phyloP scores from a whole-genome alignment of 1,140 invertebrate species.

The Lepeophtheirus salmonis region DNA sequence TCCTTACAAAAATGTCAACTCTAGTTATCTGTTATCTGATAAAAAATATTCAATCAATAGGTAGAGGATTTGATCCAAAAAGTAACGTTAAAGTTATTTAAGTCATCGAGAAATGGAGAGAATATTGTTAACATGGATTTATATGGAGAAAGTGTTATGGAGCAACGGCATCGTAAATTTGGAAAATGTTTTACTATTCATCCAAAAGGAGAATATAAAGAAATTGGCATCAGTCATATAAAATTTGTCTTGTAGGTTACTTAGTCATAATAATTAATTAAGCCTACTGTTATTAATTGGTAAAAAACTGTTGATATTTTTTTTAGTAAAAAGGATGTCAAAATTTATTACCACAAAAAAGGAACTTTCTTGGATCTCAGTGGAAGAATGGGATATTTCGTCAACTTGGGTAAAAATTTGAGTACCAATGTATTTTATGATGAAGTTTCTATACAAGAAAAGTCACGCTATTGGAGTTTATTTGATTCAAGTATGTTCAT shows the following conservation, averaged over 20 bases:
- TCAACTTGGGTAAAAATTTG: neutral
- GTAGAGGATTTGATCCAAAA: neutral
- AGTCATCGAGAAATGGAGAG: neutral
- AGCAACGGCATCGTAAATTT: slow-evolving; percentile 7
- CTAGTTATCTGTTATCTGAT: too few relatives aligned
- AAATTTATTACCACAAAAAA: slow-evolving; percentile 6
- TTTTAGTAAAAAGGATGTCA: neutral
- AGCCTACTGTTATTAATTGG: too few relatives aligned
- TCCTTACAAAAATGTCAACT: too few relatives aligned
- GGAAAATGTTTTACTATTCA: slow-evolving; percentile 6
- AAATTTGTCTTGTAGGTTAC: neutral
- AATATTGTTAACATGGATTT: neutral
- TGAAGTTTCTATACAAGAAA: neutral
- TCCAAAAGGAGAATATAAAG: neutral
- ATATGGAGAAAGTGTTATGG: neutral
- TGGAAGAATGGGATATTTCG: slow-evolving; percentile 6
- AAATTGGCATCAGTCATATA: slow-evolving; percentile 3
- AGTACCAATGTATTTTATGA: neutral
- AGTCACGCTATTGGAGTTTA: neutral
- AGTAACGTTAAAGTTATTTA: neutral
- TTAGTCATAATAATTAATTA: neutral
- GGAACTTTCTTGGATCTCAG: slow-evolving; percentile 5
- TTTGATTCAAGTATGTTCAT: neutral
- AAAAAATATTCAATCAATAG: too few relatives aligned
- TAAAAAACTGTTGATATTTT: too few relatives aligned